Conservation (phyloP, 2,888 invertebrate genomes). For the Cylindroiulus punctatus region DNA sequence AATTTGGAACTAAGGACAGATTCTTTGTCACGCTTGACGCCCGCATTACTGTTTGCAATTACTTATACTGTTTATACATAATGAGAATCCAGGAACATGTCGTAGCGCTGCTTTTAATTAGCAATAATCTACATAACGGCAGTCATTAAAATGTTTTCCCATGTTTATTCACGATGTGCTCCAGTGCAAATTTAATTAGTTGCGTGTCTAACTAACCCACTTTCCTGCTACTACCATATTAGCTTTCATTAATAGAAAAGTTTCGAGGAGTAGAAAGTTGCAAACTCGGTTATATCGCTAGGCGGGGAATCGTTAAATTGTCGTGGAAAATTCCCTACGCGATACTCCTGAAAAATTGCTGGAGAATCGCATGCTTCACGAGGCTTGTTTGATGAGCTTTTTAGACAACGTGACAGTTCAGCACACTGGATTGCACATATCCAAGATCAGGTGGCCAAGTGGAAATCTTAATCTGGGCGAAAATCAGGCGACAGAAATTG, state of each 20-base stretch:
- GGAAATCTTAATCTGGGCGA: neutral
- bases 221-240: neutral
- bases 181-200: slow-evolving; percentile 11
- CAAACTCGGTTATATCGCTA: neutral
- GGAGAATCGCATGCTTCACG: neutral
- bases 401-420: neutral
- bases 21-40: slow-evolving; percentile 21
- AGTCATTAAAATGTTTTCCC: slow-evolving; percentile 34
- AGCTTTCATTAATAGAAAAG: slow-evolving; percentile 9
- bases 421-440: neutral
- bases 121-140: slow-evolving; percentile 38
- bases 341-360: neutral
- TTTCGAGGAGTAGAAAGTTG: neutral
- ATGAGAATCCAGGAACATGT: neutral
- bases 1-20: neutral
- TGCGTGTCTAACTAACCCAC: slow-evolving; percentile 10
- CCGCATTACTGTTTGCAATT: slow-evolving; percentile 28
- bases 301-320: neutral
- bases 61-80: neutral
- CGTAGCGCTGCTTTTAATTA: slow-evolving; percentile 21
- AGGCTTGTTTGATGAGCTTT: neutral
- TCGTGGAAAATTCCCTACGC: neutral
- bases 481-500: neutral
- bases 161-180: slow-evolving; percentile 29
- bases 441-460: neutral